Base-by-base conservation (phyloP, 2,113 vertebrate genomes). In the Perca flavescens region DNA sequence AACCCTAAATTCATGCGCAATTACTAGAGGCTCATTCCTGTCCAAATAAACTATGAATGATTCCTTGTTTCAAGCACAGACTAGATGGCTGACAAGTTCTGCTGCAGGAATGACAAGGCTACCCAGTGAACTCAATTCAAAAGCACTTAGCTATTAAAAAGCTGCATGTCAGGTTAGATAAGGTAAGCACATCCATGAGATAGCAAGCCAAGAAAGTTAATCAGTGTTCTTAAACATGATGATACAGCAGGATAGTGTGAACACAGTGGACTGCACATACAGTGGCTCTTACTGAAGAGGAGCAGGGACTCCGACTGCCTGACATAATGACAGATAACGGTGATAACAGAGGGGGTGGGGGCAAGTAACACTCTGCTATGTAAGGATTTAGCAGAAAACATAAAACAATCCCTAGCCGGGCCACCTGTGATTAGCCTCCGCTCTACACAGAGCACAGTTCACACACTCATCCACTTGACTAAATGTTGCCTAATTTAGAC, bases 1-100 rank as follows among this genome's bases (percentile, higher is more conserved):
- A 90, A 93, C 91, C 91, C 87, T 66, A 80, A 91, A 91, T 86
- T 83, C 82, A 79, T 63, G 75, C 16, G 64, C 87, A 88, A 93
- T 92, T 91, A 92, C 88, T 86, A 3, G 15, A 82, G 72, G 79
- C 73, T 89, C 75, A 83, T 83, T 87, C 80, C 86, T 86, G 76
- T 79, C 62, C 71, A 88, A 92, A 87, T 77, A 74, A 40, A 77
- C 79, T 49, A 64, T 89, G 90, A 92, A 87, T 82, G 87, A 85
- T 84, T 74, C 78, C 71, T 87, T 91, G 92, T 91, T 79, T 71
- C 31, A 65, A 64, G 57, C 78, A 49, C 57, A 84, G 82, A 87
- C 76, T 52, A 76, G 65, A 82, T 53, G 86, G 65, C 73, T 54
- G 70, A 82, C 60, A 47, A 56, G 67, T 77, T 81, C 34, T 70